Evolutionary conservation across 2,113 vertebrate genomes (phyloP), one percentile per base, ranked within the genome.

Genomic region (Syrmaticus mikado): DNA sequence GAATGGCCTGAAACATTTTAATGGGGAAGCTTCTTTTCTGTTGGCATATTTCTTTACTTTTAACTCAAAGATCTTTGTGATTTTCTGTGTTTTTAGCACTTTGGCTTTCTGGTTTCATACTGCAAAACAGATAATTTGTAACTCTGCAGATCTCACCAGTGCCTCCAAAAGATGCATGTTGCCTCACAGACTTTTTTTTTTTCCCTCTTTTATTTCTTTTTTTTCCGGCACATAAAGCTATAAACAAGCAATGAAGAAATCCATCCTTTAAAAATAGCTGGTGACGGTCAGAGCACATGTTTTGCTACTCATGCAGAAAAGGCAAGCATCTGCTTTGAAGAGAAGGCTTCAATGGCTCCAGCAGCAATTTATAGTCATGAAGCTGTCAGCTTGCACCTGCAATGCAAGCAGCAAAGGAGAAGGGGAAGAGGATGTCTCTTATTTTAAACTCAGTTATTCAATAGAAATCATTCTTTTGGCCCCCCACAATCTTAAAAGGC

Each of bases 231-330:
- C 50, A 85, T 87, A 78, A 81, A 94, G 57, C 70, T 92, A 91
- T 92, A 93, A 97, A 95, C 80, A 94, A 94, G 36, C 0, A 3
- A 95, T 94, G 79, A 94, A 97, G 89, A 94, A 94, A 92, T 92
- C 48, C 15, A 27, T 96, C 87, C 92, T 95, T 91, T 92, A 95
- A 94, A 95, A 94, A 95, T 92, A 95, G 82, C 87, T 96, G 66
- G 80, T 94, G 90, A 89, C 0, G 6, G 89, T 82, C 94, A 90
- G 87, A 82, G 84, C 91, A 92, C 14, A 66, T 91, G 91, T 87
- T 95, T 82, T 91, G 82, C 87, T 93, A 72, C 87, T 94, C 76
- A 85, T 81, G 61, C 82, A 94, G 91, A 94, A 94, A 94, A 92
- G 87, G 85, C 53, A 52, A 97, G 93, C 87, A 94, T 95, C 85